Evolutionary conservation across 2,113 vertebrate genomes (phyloP), one percentile per base, ranked within the genome.

Genomic region (Scomber scombrus): DNA sequence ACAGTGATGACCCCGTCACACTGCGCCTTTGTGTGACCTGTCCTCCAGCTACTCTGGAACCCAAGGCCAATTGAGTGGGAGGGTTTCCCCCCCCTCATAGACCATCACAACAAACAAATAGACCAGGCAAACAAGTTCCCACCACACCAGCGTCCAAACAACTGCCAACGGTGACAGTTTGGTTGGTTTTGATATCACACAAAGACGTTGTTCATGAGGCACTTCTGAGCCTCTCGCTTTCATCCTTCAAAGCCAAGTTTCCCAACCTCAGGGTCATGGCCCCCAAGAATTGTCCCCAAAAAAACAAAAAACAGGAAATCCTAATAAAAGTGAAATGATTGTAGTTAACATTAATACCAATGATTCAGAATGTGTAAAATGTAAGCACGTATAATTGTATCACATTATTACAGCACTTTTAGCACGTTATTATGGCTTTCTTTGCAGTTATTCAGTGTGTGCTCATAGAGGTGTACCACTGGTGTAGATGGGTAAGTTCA

Each of bases 1-100:
- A 90, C 88, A 85, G 72, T 69, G 89, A 92, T 93, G 93, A 92
- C 90, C 91, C 84, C 65, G 58, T 92, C 89, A 91, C 88, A 91
- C 87, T 81, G 91, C 43, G 84, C 72, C 87, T 91, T 93, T 93
- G 92, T 93, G 34, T 71, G 88, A 91, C 88, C 86, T 91, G 84
- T 92, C 89, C 89, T 88, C 67, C 61, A 86, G 66, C 74, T 88
- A 84, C 74, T 85, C 75, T 85, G 80, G 62, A 87, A 83, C 82
- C 84, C 88, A 86, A 80, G 69, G 85, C 86, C 89, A 87, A 90
- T 88, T 87, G 85, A 91, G 84, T 89, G 81, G 90, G 86, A 86
- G 88, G 80, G 65, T 77, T 45, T 64, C 63, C 71, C 57, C 31
- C 73, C 60, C 73, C 71, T 77, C 51, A 71, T 49, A 88, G 69